phyloP scores from a whole-genome alignment of 2,113 vertebrate species.

The Podiceps cristatus region DNA sequence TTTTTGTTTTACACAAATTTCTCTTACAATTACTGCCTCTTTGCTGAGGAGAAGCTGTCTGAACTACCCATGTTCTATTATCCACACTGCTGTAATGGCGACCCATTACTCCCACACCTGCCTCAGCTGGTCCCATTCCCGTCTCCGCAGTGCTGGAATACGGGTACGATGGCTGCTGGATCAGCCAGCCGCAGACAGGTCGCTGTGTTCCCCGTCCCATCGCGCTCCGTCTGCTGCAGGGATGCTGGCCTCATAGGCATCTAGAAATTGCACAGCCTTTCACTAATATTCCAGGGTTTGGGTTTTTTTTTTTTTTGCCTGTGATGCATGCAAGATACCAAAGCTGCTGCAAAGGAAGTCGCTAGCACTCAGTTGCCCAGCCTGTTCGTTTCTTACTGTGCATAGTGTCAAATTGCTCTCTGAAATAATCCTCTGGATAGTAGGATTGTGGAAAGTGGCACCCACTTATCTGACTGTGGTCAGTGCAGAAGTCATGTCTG shows the following conservation, averaged over 20 bases:
- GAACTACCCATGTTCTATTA: neutral
- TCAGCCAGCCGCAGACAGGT: neutral
- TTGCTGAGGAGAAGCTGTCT: neutral
- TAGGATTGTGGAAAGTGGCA: neutral
- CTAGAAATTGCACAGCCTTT: neutral
- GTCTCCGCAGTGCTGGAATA: neutral
- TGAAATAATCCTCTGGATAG: neutral
- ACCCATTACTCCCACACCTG: neutral
- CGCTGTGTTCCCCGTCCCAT: neutral
- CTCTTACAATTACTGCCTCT: neutral
- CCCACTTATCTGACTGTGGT: neutral
- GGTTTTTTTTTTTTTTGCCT: neutral
- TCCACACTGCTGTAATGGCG: neutral
- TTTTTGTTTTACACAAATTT: neutral
- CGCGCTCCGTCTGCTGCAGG: fast-evolving
- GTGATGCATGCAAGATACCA: neutral
- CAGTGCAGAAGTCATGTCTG: neutral
- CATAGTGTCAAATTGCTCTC: neutral
- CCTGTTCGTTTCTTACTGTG: neutral
- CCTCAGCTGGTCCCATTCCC: neutral
- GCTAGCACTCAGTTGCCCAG: neutral
- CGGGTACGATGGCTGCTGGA: fast-evolving
- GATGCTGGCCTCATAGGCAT: neutral
- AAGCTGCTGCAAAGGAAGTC: neutral
- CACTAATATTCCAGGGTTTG: neutral